These are phyloP conservation scores for Epinotia bilunana DNA, from an alignment of 2,888 invertebrate species.

Conservation along the genomic window DNA sequence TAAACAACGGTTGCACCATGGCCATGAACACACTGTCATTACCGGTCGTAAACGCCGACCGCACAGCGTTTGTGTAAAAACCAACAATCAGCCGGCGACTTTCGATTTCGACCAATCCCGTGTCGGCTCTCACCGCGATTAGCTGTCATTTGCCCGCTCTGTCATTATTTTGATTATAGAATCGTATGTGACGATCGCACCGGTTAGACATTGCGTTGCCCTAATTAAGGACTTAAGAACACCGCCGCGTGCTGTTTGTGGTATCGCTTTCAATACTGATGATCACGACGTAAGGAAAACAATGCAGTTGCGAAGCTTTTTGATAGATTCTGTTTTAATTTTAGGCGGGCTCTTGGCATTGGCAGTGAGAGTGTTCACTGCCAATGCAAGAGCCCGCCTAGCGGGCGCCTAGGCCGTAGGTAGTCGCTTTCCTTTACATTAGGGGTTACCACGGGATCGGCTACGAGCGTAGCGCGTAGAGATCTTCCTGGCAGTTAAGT, in stretches of 20 bases:
- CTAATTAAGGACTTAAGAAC: slow-evolving; percentile 15
- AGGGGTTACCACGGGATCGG: no score
- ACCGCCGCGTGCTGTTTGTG: background rate
- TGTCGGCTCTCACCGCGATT: slow-evolving; percentile 57
- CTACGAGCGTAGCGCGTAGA: no score
- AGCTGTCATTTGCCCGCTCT: slow-evolving; percentile 49
- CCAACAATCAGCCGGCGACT: slow-evolving; percentile 60
- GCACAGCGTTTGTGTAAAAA: slow-evolving; percentile 54
- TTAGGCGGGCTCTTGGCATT: no score
- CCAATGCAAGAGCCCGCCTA: no score
- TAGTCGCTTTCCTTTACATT: no score
- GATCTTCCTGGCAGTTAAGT: no score
- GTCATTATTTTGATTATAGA: slow-evolving; percentile 49
- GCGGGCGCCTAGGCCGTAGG: no score
- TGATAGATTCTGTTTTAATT: no score
- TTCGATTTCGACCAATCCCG: slow-evolving; percentile 66
- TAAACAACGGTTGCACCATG: slow-evolving; percentile 46
- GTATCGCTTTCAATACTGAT: background rate
- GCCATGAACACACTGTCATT: slow-evolving; percentile 54
- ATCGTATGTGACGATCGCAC: slow-evolving; percentile 33
- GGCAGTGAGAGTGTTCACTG: no score
- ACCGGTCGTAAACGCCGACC: slow-evolving; percentile 49
- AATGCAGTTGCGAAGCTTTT: no score
- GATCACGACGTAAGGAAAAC: background rate
- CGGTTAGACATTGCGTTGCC: slow-evolving; percentile 24